phyloP scores from a whole-genome alignment of 2,888 invertebrate genomes.

The Ectropis crepuscularia region DNA sequence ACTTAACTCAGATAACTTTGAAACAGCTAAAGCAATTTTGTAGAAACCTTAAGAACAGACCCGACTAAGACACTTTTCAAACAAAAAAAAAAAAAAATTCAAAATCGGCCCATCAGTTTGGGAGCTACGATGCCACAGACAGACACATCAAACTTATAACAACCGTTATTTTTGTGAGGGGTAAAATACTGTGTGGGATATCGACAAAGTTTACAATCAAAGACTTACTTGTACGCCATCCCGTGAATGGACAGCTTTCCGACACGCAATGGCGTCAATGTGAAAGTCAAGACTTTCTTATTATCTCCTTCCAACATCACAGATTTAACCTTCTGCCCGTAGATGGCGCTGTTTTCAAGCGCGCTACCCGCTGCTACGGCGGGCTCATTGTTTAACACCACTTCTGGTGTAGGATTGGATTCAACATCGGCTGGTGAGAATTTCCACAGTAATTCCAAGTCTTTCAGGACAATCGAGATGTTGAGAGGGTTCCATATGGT shows the following conservation, averaged over 20 bases:
- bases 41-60: no score
- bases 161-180: no score
- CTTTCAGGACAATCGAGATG: slow-evolving; percentile 88
- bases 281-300: slow-evolving; percentile 87
- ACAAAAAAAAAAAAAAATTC: no score
- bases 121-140: no score
- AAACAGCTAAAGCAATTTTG: no score
- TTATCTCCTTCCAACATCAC: slow-evolving; percentile 85
- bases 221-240: slow-evolving; percentile 86
- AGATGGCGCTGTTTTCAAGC: slow-evolving; percentile 74
- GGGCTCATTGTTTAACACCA: slow-evolving; percentile 64
- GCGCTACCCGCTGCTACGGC: slow-evolving; percentile 59
- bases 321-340: slow-evolving; percentile 84
- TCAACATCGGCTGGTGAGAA: slow-evolving; percentile 74
- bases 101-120: no score
- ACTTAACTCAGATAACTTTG: no score
- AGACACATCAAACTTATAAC: no score
- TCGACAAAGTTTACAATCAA: no score
- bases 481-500: slow-evolving; percentile 91
- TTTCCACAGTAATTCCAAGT: slow-evolving; percentile 90
- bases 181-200: no score
- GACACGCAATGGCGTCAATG: slow-evolving; percentile 89
- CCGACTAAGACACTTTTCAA: no score
- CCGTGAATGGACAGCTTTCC: slow-evolving; percentile 91
- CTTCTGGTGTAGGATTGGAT: slow-evolving; percentile 43